phyloP scores from a whole-genome alignment of 2,113 vertebrate genomes.

The Clinocottus analis region DNA sequence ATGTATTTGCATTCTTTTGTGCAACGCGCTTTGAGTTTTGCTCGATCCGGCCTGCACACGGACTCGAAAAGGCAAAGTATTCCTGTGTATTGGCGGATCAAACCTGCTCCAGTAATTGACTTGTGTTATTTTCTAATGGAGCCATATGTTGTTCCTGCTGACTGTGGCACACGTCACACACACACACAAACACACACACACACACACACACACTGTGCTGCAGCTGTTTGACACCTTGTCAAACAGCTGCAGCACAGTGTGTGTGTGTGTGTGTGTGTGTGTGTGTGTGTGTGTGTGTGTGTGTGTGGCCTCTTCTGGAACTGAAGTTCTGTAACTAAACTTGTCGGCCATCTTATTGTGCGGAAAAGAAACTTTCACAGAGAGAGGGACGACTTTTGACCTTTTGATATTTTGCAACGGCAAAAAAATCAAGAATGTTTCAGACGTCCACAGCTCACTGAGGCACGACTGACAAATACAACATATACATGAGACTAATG shows the following conservation, averaged over 20 bases:
- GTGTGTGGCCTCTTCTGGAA: conserved; percentile 15
- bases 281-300: conserved; percentile 33
- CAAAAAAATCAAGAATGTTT: neutral
- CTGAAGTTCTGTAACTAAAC: conserved; percentile 11
- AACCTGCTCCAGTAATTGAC: conserved; percentile 68
- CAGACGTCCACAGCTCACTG: neutral
- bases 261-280: conserved; percentile 31
- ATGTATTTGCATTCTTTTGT: conserved; percentile 28
- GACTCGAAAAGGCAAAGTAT: conserved; percentile 55
- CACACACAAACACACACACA: too few relatives aligned
- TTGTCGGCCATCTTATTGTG: neutral
- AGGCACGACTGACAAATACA: neutral
- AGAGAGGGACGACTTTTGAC: neutral
- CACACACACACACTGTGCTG: conserved; percentile 37
- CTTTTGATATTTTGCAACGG: neutral
- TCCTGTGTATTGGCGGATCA: conserved; percentile 55
- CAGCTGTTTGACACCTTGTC: conserved; percentile 64
- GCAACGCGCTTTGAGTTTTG: conserved; percentile 9
- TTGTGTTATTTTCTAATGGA: conserved; percentile 74
- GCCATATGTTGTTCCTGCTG: conserved; percentile 75
- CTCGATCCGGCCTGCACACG: conserved; percentile 6
- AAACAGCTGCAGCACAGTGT: conserved; percentile 50
- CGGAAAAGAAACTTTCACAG: neutral
- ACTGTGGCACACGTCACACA: conserved; percentile 55
- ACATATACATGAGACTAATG: neutral